Conservation (phyloP, 1,140 invertebrate genomes). For the Andrena cerasifolii region DNA sequence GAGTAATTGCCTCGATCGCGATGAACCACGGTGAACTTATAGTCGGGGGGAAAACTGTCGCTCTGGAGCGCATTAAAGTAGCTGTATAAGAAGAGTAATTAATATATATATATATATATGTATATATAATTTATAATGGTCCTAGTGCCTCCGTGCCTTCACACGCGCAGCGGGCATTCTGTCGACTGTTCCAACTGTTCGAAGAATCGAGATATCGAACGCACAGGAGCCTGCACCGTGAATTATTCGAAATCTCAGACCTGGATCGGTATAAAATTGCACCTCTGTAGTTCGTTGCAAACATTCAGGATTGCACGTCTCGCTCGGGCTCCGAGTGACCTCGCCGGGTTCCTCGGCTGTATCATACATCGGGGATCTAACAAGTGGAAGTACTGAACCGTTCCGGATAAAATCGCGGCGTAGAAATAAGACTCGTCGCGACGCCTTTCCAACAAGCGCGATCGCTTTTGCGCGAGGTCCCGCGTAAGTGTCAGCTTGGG, state of each 20-base stretch:
- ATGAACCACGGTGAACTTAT: conserved; percentile 31
- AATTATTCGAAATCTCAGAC: not conserved
- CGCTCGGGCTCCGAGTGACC: not conserved
- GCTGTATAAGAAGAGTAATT: conserved; percentile 12
- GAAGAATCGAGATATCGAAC: not conserved
- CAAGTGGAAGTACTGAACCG: conserved; percentile 7
- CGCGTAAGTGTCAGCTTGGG: not conserved
- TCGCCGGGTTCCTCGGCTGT: not conserved
- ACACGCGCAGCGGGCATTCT: not conserved
- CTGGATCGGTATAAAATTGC: not conserved
- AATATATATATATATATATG: conserved; percentile 27
- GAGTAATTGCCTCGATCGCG: conserved; percentile 23
- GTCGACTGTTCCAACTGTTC: not conserved
- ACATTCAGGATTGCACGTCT: not conserved
- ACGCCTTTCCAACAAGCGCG: too few species aligned
- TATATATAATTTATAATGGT: too few species aligned
- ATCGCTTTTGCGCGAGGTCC: not conserved
- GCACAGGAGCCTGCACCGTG: not conserved
- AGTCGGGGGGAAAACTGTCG: not conserved
- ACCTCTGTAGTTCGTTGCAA: not conserved
- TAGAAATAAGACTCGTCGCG: not conserved
- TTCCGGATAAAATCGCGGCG: not conserved
- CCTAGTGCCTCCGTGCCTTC: conserved; percentile 28
- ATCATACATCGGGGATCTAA: not conserved
- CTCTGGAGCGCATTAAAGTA: not conserved